A percentile compares a stretch with the other conserved stretches of the same genome.
phyloP scores from a whole-genome alignment of 2,797 vertebrate species.

The Petrocephalus schoutedeni region DNA sequence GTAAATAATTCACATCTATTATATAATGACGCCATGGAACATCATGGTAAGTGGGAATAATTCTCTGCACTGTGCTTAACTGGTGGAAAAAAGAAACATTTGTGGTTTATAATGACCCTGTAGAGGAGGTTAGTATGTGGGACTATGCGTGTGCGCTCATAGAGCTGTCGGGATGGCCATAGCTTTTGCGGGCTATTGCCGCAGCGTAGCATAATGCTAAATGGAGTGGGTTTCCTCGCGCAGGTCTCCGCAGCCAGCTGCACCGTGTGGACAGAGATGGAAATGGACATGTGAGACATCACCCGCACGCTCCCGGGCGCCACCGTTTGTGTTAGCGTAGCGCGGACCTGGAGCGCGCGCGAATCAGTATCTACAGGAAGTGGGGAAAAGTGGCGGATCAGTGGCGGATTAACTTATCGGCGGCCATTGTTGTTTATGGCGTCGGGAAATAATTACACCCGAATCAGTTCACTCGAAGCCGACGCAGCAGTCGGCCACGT shows the following conservation, averaged over 20 bases:
- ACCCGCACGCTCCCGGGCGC: neutral
- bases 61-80: neutral
- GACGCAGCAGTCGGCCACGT: constrained; percentile 67
- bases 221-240: neutral
- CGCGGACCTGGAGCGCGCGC: constrained; percentile 65
- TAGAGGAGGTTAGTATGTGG: neutral
- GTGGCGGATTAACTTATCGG: constrained; percentile 70
- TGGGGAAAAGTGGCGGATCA: constrained; percentile 63
- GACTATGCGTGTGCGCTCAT: neutral
- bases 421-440: constrained; percentile 71
- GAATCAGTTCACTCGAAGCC: constrained; percentile 68
- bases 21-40: neutral
- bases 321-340: constrained; percentile 62
- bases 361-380: constrained; percentile 73
- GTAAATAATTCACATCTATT: neutral
- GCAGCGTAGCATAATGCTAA: neutral
- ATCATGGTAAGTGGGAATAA: neutral
- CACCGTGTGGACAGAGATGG: neutral
- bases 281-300: neutral
- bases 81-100: too few species aligned
- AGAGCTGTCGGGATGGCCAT: neutral
- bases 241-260: neutral
- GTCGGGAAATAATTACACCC: constrained; percentile 71
- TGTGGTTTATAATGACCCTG: neutral
- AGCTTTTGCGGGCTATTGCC: neutral